These are phyloP conservation scores for Mythimna lalbum DNA, from an alignment of 2,888 invertebrate species.

Conservation along the genomic window DNA sequence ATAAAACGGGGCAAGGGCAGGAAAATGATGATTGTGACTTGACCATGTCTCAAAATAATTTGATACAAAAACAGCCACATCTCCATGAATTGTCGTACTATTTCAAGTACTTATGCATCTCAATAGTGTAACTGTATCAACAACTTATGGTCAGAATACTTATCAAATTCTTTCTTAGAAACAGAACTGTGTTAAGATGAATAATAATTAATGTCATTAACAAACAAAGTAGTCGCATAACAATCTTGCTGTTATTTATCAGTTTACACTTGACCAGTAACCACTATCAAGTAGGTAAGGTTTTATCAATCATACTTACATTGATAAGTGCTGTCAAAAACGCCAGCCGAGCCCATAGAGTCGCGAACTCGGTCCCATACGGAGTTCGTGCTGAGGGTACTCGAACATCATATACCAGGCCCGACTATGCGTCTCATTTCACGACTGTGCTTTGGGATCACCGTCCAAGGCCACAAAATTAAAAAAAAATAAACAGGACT, in stretches of 20 bases:
- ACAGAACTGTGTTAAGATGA: too few species aligned
- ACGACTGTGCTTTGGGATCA: slow-evolving; percentile 84
- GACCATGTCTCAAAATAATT: neutral
- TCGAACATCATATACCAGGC: slow-evolving; percentile 82
- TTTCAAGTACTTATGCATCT: too few species aligned
- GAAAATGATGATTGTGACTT: neutral
- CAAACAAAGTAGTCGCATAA: neutral
- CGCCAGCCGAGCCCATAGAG: slow-evolving; percentile 86
- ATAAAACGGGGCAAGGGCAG: too few species aligned
- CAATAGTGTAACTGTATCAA: too few species aligned
- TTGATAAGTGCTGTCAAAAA: slow-evolving; percentile 31
- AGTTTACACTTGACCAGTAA: slow-evolving; percentile 24
- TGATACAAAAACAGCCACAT: too few species aligned
- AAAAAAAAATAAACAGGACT: neutral
- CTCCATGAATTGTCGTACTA: too few species aligned
- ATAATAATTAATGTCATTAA: slow-evolving; percentile 12
- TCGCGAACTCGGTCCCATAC: slow-evolving; percentile 84
- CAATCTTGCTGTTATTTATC: slow-evolving; percentile 36
- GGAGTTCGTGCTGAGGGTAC: slow-evolving; percentile 88
- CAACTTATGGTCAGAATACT: neutral
- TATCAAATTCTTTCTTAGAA: neutral
- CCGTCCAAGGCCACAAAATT: slow-evolving; percentile 84
- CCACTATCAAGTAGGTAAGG: slow-evolving; percentile 24
- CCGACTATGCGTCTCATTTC: slow-evolving; percentile 88
- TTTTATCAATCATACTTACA: slow-evolving; percentile 39